Conservation (phyloP, 2,113 vertebrate species). For the Cebus imitator region DNA sequence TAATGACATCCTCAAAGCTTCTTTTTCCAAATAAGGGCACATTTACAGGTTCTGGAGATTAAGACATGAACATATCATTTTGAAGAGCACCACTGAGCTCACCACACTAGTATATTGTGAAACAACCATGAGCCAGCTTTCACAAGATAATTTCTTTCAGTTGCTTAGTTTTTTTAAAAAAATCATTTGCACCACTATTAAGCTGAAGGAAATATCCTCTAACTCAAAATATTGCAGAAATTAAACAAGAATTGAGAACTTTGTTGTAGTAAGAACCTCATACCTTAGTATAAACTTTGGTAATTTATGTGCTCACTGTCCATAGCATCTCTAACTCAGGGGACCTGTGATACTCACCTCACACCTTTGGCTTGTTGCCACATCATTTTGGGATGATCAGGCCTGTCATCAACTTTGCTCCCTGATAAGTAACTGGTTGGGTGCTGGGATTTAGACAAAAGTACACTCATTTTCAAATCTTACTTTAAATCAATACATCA, state of each 20-base stretch:
- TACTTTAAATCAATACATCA: slow-evolving; percentile 33
- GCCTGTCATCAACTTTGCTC: background rate
- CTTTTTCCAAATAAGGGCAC: background rate
- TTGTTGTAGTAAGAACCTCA: background rate
- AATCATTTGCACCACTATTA: background rate
- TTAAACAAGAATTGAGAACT: background rate
- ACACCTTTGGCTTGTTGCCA: background rate
- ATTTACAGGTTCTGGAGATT: background rate
- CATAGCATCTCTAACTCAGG: background rate
- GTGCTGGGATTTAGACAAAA: background rate
- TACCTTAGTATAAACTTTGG: background rate
- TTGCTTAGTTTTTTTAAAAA: background rate
- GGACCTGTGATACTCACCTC: background rate
- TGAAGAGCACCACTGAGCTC: background rate
- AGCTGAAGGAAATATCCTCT: background rate
- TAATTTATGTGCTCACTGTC: background rate
- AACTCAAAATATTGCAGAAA: background rate
- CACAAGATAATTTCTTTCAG: background rate
- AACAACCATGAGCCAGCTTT: background rate
- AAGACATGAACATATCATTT: background rate
- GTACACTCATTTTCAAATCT: slow-evolving; percentile 8
- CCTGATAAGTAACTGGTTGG: background rate
- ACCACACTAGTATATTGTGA: background rate
- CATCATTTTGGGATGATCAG: background rate
- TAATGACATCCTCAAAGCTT: background rate